A percentile compares a stretch with the other conserved stretches of the same genome.
phyloP scores from a whole-genome alignment of 2,888 invertebrate genomes.

The Copidosoma aretas region DNA sequence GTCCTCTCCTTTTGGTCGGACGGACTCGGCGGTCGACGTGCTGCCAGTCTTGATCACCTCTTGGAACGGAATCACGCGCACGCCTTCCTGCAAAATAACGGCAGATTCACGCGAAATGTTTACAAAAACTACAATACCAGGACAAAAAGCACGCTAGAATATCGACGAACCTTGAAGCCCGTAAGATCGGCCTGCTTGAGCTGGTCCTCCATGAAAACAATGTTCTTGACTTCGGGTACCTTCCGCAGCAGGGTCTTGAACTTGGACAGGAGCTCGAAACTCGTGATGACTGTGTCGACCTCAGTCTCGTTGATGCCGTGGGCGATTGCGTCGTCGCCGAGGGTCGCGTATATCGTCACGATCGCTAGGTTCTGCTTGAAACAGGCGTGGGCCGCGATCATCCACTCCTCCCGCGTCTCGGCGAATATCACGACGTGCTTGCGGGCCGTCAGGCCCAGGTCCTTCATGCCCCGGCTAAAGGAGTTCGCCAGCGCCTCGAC shows the following conservation, averaged over 20 bases:
- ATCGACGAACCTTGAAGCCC: conserved; percentile 69
- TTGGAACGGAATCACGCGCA: conserved; percentile 77
- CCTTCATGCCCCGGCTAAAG: conserved; percentile 85
- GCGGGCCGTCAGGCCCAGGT: conserved; percentile 76
- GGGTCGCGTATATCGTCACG: conserved; percentile 95
- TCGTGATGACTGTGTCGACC: conserved; percentile 90
- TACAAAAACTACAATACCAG: neutral
- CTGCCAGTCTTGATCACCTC: conserved; percentile 72
- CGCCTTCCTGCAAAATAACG: conserved; percentile 64
- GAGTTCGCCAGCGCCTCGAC: conserved; percentile 77
- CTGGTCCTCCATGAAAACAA: conserved; percentile 90
- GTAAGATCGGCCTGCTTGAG: conserved; percentile 73
- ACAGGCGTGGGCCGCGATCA: conserved; percentile 94
- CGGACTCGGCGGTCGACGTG: conserved; percentile 50
- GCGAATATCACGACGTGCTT: conserved; percentile 91
- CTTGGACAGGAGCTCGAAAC: conserved; percentile 89
- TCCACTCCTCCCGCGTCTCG: conserved; percentile 98
- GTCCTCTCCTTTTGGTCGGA: conserved; percentile 75
- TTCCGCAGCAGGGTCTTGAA: conserved; percentile 78
- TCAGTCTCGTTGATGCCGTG: conserved; percentile 98
- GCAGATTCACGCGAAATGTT: neutral
- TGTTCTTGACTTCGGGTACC: conserved; percentile 78
- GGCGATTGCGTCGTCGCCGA: conserved; percentile 95
- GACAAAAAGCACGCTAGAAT: neutral
- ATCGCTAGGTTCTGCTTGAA: conserved; percentile 87